phyloP scores from a whole-genome alignment of 2,888 invertebrate species.

The Schizaphis graminum region DNA sequence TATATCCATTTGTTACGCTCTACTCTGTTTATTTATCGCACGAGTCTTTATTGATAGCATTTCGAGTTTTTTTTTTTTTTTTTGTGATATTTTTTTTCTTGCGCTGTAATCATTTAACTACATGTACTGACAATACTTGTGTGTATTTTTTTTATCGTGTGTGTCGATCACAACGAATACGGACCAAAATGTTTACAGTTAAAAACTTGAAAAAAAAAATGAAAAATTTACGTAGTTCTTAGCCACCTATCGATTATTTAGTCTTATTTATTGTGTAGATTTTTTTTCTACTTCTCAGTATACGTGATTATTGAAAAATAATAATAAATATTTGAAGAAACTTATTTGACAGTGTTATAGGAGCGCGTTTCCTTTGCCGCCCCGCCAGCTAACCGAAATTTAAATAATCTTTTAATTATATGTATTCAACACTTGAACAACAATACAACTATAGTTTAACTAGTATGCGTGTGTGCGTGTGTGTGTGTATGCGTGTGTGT shows the following conservation, averaged over 20 bases:
- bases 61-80: constrained; percentile 49
- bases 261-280: constrained; percentile 64
- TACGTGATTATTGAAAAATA: constrained; percentile 63
- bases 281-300: constrained; percentile 65
- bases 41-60: constrained; percentile 48
- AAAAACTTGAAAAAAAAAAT: constrained; percentile 17
- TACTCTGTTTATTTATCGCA: constrained; percentile 23
- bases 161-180: constrained; percentile 53
- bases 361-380: constrained; percentile 54
- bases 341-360: constrained; percentile 58
- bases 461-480: constrained; percentile 38
- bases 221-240: constrained; percentile 50
- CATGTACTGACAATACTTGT: constrained; percentile 63
- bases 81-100: constrained; percentile 59
- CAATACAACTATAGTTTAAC: constrained; percentile 45
- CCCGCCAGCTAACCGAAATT: neutral
- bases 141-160: constrained; percentile 57
- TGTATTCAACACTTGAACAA: constrained; percentile 46
- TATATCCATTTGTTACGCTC: constrained; percentile 36
- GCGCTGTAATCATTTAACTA: constrained; percentile 56
- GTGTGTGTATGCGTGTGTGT: constrained; percentile 34
- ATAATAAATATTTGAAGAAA: constrained; percentile 60
- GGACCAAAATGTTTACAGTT: constrained; percentile 63
- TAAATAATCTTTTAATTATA: constrained; percentile 21
- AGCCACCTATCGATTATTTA: constrained; percentile 64